Base-by-base conservation (phyloP, 1,140 invertebrate genomes). In the Bombus waltoni region DNA sequence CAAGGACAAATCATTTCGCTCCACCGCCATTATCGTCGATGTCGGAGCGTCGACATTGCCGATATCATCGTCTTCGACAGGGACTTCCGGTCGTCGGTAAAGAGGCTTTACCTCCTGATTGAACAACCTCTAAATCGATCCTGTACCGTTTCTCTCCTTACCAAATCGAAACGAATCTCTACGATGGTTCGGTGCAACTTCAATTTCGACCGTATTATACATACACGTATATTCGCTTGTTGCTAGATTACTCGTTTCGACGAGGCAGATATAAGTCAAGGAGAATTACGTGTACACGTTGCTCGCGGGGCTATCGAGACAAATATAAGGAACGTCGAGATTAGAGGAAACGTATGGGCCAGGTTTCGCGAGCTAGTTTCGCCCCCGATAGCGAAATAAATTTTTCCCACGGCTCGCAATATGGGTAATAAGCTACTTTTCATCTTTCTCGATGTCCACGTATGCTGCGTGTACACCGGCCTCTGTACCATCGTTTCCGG, bases 1-100 rank as follows among this genome's bases (percentile, higher is more conserved):
- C 81, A 84, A 86, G 90, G 90, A 90, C 90, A 90, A 92, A 92
- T 92, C 90, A 90, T 92, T 90, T 88, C 83, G 82, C 81, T 83
- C 81, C 57, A 65, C 18, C 72, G 70, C 84, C 83, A 90, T 90
- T 90, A 90, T 90, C 82, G 86, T 80, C 86, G 74, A 77, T 59
- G 76, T 15, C 59, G 25, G 28, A 76, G 66, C 78, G 71, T 81
- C 83, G 86, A 83, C 86, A 78, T 90, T 81, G 75, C 66, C 80
- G 89, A 88, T 90, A 90, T 90, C 83, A 84, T 83, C 88, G 88
- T 80, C 86, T 47, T 66, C 79, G 78, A 74, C 57, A 10, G 62
- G 28, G 78, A 87, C 81, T 85, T 89, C 86, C 81, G 81, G 85
- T 85, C 68, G 66, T 74, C 81, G 82, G 62, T 76, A 89, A 90